Evolutionary conservation across 2,797 vertebrate genomes (phyloP), one percentile per base, ranked within the genome.

Genomic region (Furcifer pardalis): DNA sequence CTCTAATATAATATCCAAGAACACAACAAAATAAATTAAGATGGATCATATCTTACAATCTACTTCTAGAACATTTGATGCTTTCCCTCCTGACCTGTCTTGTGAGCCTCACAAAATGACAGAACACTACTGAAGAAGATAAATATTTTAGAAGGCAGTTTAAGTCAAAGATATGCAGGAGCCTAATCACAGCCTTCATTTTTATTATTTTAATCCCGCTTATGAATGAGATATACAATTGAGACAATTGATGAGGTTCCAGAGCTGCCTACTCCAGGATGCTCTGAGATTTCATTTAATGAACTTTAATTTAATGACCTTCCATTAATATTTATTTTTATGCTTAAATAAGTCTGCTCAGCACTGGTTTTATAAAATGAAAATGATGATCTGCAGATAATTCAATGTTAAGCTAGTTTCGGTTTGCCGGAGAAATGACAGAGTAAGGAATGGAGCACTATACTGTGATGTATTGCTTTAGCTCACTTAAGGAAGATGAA

Each of bases 11-110:
- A 92, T 89, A 80, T 79, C 72, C 13, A 81, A 92, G 91, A 93
- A 89, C 87, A 76, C 81, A 89, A 78, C 82, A 30, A 92, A 91
- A 83, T 91, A 77, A 91, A 91, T 89, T 82, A 90, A 79, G 87
- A 87, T 87, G 49, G 3, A 56, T 37, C 32, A 42, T 32, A 27
- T 87, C 23, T 86, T 84, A 37, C 56, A 85, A 75, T 84, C 81
- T 84, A 9, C 66, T 92, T 92, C 52, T 85, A 84, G 88, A 84
- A 90, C 52, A 72, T 65, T 1, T 1, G 85, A 65, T 79, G 30
- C 69, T 85, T 90, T 89, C 81, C 80, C 42, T 5, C 84, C 25
- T 21, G 42, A 69, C 71, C 32, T 87, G 89, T 78, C 74, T 59
- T 83, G 0, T 17, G 42, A 88, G 21, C 78, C 68, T 90, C 90